These are phyloP conservation scores for Stenotaenia linearis DNA, from an alignment of 2,888 invertebrate genomes.

Conservation along the genomic window DNA sequence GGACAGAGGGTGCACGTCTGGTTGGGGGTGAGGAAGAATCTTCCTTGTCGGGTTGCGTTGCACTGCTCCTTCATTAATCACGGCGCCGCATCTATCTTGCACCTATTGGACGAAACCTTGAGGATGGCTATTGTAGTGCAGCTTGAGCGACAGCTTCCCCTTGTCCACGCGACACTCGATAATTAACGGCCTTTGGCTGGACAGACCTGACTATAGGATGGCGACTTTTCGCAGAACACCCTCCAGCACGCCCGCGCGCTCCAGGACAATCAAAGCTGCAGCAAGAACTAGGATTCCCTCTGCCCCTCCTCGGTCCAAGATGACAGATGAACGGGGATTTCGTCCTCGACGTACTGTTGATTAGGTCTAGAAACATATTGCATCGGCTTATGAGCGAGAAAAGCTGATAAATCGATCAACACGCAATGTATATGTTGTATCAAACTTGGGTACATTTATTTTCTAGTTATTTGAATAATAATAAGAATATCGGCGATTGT, in stretches of 20 bases:
- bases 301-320: constrained; percentile 24
- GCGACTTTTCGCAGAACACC: background rate
- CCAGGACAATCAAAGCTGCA: constrained; percentile 21
- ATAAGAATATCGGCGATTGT: background rate
- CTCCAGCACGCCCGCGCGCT: constrained; percentile 29
- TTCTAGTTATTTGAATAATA: background rate
- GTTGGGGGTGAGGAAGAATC: constrained; percentile 14
- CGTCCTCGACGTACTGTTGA: background rate
- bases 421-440: background rate
- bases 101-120: constrained; percentile 29
- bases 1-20: constrained; percentile 9
- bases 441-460: background rate
- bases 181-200: constrained; percentile 28
- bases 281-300: constrained; percentile 6
- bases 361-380: constrained; percentile 12
- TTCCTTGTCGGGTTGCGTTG: constrained; percentile 30
- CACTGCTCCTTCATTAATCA: constrained; percentile 12
- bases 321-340: constrained; percentile 26
- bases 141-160: constrained; percentile 27
- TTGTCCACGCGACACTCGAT: constrained; percentile 26
- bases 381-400: constrained; percentile 3
- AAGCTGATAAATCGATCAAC: constrained; percentile 10
- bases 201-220: background rate
- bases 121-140: constrained; percentile 28
- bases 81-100: constrained; percentile 22